Percentiles rank a stretch among this genome's conserved stretches.
phyloP scores from a whole-genome alignment of 2,113 vertebrate genomes.

The human region DNA sequence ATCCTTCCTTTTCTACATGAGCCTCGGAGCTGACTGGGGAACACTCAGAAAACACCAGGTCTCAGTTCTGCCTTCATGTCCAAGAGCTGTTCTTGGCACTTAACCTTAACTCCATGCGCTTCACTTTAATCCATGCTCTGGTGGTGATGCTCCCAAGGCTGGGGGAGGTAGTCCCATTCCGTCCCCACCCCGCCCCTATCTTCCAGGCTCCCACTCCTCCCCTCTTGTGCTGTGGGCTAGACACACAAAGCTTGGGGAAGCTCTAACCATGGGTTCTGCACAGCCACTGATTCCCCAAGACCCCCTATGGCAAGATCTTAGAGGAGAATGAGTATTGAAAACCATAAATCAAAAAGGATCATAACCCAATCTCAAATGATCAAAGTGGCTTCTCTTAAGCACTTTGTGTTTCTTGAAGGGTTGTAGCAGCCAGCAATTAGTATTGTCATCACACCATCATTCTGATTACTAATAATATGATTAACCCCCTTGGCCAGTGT shows the following conservation, averaged over 20 bases:
- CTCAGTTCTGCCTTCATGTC: not conserved
- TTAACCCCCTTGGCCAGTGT: not conserved
- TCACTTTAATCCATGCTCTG: not conserved
- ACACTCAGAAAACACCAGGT: not conserved
- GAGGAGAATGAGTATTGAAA: not conserved
- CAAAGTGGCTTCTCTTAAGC: not conserved
- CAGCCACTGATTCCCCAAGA: too few species aligned
- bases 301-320: not conserved
- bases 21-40: not conserved
- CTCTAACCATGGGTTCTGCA: not conserved
- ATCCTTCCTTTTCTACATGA: not conserved
- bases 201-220: not conserved
- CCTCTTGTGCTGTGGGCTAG: not conserved
- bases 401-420: not conserved
- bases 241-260: not conserved
- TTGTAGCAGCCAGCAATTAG: not conserved
- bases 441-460: not conserved
- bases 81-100: not conserved
- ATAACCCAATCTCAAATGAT: not conserved
- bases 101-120: not conserved
- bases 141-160: not conserved
- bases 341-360: constrained; percentile 34
- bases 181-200: not conserved
- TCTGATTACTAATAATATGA: not conserved
- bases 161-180: not conserved